Conservation (phyloP, 2,797 vertebrate genomes). For the Cheirogaleus major region DNA sequence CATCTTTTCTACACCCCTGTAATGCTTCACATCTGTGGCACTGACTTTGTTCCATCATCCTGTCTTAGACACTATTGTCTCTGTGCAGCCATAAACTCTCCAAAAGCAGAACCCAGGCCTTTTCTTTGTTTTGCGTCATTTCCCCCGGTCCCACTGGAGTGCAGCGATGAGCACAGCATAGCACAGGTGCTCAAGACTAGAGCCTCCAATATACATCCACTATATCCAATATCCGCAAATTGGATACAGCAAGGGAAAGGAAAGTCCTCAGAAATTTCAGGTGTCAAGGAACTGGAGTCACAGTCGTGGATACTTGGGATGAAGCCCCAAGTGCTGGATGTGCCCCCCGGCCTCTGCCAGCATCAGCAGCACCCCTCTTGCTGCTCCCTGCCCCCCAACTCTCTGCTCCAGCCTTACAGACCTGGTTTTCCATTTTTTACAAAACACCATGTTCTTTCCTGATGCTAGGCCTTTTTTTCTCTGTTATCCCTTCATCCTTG, state of each 20-base stretch:
- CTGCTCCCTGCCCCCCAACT: too few species aligned
- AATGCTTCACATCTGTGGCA: fast-evolving
- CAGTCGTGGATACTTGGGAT: background rate
- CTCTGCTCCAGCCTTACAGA: background rate
- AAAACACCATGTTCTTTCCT: background rate
- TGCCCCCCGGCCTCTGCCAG: background rate
- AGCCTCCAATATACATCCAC: background rate
- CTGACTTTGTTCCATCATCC: background rate
- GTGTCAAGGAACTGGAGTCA: background rate
- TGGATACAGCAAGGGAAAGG: background rate
- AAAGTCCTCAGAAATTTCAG: background rate
- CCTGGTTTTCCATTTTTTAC: background rate
- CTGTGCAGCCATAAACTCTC: background rate
- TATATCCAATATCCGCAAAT: background rate
- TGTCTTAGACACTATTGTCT: background rate
- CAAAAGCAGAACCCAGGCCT: background rate
- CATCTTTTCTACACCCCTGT: fast-evolving
- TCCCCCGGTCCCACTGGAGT: fast-evolving
- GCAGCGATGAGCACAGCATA: background rate
- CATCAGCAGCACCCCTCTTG: fast-evolving
- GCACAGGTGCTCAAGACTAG: background rate
- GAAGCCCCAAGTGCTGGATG: background rate
- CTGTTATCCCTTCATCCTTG: background rate
- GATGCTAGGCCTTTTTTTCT: background rate
- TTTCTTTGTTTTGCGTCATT: background rate